Percentiles rank a stretch among this genome's conserved stretches.
phyloP scores from a whole-genome alignment of 2,888 invertebrate genomes.

The Lypha dubia region DNA sequence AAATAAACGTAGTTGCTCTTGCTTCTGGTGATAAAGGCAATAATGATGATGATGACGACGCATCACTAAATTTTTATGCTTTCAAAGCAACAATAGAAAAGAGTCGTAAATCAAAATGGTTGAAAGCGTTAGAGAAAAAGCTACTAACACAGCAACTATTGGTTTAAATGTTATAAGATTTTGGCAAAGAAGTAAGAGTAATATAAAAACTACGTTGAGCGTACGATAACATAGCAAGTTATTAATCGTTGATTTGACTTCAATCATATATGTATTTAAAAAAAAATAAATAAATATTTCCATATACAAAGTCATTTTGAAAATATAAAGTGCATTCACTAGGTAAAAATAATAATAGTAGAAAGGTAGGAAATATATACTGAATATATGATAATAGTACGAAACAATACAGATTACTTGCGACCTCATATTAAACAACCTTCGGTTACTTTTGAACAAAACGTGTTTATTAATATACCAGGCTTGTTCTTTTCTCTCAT shows the following conservation, averaged over 20 bases:
- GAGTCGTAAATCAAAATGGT: constrained; percentile 84
- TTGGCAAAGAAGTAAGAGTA: constrained; percentile 34
- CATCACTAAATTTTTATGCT: constrained; percentile 72
- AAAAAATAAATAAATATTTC: too few species aligned
- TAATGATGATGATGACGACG: constrained; percentile 57
- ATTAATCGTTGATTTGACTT: constrained; percentile 77
- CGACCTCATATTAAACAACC: too few species aligned
- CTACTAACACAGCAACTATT: constrained; percentile 43
- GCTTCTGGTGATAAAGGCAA: constrained; percentile 13
- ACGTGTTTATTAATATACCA: too few species aligned
- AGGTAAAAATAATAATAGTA: background rate
- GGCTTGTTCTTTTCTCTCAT: too few species aligned
- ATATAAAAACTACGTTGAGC: constrained; percentile 67
- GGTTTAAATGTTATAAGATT: constrained; percentile 5
- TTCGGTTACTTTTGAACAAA: too few species aligned
- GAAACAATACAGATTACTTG: too few species aligned
- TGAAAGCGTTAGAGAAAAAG: constrained; percentile 76
- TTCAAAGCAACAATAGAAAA: constrained; percentile 70
- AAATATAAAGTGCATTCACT: constrained; percentile 1
- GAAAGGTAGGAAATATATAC: background rate
- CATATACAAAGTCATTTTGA: too few species aligned
- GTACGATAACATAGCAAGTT: constrained; percentile 36
- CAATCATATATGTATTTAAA: constrained; percentile 74
- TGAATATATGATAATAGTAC: too few species aligned
- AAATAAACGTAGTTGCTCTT: constrained; percentile 12